These are phyloP conservation scores for Pteruthius melanotis DNA, from an alignment of 2,113 vertebrate species.

Conservation along the genomic window DNA sequence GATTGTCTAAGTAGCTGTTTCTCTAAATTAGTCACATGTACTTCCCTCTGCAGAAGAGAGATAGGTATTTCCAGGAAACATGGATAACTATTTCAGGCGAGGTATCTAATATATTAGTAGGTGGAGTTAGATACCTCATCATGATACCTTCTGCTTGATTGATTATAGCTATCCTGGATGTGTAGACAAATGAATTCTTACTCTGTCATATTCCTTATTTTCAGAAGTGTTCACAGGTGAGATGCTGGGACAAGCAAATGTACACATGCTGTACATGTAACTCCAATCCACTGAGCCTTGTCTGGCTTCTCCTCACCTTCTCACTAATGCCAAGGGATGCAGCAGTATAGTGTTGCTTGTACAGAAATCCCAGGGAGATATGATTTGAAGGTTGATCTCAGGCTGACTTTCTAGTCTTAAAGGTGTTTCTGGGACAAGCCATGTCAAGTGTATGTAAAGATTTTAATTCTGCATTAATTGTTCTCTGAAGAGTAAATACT, in stretches of 20 bases:
- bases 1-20: not conserved
- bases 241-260: not conserved
- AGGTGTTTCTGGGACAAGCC: not conserved
- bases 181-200: not conserved
- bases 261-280: not conserved
- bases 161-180: not conserved
- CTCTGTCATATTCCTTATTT: not conserved
- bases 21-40: not conserved
- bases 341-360: not conserved
- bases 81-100: not conserved
- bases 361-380: not conserved
- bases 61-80: not conserved
- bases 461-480: not conserved
- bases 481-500: not conserved
- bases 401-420: not conserved
- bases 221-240: not conserved
- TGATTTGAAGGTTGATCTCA: not conserved
- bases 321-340: not conserved
- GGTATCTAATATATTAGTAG: not conserved
- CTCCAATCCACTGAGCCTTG: not conserved
- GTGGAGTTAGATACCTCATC: not conserved
- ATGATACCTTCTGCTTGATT: not conserved
- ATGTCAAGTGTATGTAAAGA: not conserved
- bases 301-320: not conserved
- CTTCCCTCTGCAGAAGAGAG: not conserved